Evolutionary conservation across 64 coral and sea anemone genomes (phyloP).

Genomic region (Catalaphyllia jardinei): DNA sequence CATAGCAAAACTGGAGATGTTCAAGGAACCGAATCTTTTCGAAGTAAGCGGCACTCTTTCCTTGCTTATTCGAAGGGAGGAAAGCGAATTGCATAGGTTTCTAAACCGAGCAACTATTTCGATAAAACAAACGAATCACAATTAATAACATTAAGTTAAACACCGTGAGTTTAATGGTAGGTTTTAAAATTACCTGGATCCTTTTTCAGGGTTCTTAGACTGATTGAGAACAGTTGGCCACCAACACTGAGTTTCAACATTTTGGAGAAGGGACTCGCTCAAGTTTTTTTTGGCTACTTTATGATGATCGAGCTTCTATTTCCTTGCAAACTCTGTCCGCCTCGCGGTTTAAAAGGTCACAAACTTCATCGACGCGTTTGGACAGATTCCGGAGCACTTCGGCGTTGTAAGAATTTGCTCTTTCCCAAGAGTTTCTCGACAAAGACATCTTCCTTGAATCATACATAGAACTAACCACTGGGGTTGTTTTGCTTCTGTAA

Average conservation of each 20-base stretch:
- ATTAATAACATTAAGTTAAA: too few relatives aligned
- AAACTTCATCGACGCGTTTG: background rate
- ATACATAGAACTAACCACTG: too few relatives aligned
- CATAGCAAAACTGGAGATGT: too few relatives aligned
- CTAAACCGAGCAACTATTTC: too few relatives aligned
- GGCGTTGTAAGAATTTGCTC: background rate
- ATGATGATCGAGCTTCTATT: conserved; percentile 21
- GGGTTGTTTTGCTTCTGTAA: too few relatives aligned
- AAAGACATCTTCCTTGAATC: background rate
- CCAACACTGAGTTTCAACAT: conserved; percentile 55
- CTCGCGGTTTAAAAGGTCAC: conserved; percentile 28
- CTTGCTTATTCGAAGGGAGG: too few relatives aligned
- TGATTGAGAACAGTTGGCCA: conserved; percentile 31
- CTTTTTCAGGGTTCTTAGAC: conserved; percentile 45
- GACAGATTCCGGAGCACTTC: background rate
- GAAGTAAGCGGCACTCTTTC: too few relatives aligned
- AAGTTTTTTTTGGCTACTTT: conserved; percentile 12
- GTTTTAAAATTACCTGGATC: conserved; percentile 4
- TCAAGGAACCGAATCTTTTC: too few relatives aligned
- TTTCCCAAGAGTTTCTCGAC: background rate
- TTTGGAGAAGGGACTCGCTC: background rate
- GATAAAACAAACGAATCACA: too few relatives aligned
- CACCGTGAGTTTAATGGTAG: background rate
- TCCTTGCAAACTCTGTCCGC: conserved; percentile 16
- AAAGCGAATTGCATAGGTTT: too few relatives aligned